These are phyloP conservation scores for Motacilla alba DNA, from an alignment of 2,113 vertebrate species.

Conservation along the genomic window DNA sequence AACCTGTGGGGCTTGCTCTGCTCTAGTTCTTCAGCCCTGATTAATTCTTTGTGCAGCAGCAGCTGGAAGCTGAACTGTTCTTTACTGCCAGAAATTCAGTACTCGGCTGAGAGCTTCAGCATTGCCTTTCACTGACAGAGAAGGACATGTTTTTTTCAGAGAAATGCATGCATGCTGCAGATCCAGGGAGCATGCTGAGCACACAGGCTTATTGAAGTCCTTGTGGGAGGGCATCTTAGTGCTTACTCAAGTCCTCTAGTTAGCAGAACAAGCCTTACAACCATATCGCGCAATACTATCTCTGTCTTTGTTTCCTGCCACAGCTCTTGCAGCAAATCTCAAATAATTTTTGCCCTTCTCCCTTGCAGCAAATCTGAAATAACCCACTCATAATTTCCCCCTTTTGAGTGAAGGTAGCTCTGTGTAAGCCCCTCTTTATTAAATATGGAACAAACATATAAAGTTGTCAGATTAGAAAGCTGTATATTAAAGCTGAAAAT, in stretches of 20 bases:
- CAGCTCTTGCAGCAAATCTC: not conserved
- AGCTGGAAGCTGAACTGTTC: constrained; percentile 20
- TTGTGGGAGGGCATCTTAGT: not conserved
- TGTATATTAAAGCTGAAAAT: not conserved
- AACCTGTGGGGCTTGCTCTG: not conserved
- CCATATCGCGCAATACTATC: not conserved
- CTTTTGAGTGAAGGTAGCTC: not conserved
- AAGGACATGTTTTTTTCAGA: not conserved
- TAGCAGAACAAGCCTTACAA: not conserved
- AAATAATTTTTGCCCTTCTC: not conserved
- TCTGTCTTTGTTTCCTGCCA: not conserved
- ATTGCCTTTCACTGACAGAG: constrained; percentile 2
- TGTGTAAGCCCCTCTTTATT: not conserved
- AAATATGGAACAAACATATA: not conserved
- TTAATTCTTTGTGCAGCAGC: not conserved
- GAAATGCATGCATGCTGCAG: not conserved
- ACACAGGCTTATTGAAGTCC: not conserved
- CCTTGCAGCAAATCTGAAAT: not conserved
- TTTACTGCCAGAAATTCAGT: not conserved
- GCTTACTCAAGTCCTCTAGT: not conserved
- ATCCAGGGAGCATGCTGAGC: constrained; percentile 28
- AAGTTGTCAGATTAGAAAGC: not conserved
- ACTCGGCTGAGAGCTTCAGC: not conserved
- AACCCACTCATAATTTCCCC: not conserved
- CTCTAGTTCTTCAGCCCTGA: not conserved